phyloP scores from a whole-genome alignment of 2,888 invertebrate genomes.

The Helleia helle region DNA sequence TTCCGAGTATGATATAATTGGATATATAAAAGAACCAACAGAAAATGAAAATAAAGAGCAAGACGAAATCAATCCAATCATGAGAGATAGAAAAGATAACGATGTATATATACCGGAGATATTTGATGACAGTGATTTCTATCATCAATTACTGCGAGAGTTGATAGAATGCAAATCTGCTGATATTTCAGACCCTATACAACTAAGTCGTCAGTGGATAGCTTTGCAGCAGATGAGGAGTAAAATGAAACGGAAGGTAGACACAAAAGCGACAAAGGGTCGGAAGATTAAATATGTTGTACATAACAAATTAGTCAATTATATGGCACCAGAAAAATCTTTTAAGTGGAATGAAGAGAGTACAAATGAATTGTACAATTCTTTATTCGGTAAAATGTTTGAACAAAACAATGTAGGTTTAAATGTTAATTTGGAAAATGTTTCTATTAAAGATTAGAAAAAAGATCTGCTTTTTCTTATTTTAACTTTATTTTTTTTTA shows the following conservation, averaged over 20 bases:
- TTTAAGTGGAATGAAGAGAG: slow-evolving; percentile 84
- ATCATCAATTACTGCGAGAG: slow-evolving; percentile 93
- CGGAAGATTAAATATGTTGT: slow-evolving; percentile 90
- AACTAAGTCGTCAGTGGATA: slow-evolving; percentile 91
- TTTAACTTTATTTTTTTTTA: too few relatives aligned
- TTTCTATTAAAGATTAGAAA: too few relatives aligned
- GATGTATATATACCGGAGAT: slow-evolving; percentile 85
- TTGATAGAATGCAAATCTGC: slow-evolving; percentile 93
- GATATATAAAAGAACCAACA: slow-evolving; percentile 49
- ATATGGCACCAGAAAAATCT: slow-evolving; percentile 87
- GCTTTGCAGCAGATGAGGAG: slow-evolving; percentile 92
- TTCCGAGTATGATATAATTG: slow-evolving; percentile 80
- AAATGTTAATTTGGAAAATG: slow-evolving; percentile 45
- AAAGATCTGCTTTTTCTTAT: too few relatives aligned
- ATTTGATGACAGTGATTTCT: slow-evolving; percentile 98
- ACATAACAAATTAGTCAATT: slow-evolving; percentile 90
- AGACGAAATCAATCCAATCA: slow-evolving; percentile 30
- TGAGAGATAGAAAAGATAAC: slow-evolving; percentile 45
- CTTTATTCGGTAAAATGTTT: slow-evolving; percentile 82
- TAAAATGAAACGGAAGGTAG: slow-evolving; percentile 94
- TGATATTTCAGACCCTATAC: slow-evolving; percentile 86
- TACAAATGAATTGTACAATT: slow-evolving; percentile 85
- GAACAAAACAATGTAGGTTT: slow-evolving; percentile 56
- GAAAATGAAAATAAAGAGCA: slow-evolving; percentile 26
- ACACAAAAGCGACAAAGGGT: slow-evolving; percentile 95